Percentiles rank a stretch among this genome's conserved stretches.
phyloP scores from a whole-genome alignment of 2,797 vertebrate genomes.

The Eulemur mongoz region DNA sequence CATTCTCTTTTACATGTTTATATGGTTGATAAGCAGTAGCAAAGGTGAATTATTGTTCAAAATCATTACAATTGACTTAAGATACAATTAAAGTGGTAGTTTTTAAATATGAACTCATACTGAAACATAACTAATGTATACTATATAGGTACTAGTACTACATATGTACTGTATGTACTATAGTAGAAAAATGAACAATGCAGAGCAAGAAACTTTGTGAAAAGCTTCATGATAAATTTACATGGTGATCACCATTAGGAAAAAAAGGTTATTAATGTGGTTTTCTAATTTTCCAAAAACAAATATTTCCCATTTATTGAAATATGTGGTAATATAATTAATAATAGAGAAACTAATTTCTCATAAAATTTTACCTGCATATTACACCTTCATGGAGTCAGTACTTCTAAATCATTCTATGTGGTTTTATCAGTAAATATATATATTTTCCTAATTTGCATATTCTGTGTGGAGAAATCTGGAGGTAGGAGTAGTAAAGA shows the following conservation, averaged over 20 bases:
- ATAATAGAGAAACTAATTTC: neutral
- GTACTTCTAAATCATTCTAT: neutral
- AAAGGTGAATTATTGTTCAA: constrained; percentile 31
- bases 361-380: neutral
- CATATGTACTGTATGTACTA: neutral
- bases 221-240: constrained; percentile 43
- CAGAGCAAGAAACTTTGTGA: neutral
- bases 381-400: neutral
- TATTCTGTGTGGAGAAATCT: neutral
- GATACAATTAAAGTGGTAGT: neutral
- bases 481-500: neutral
- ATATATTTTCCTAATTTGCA: neutral
- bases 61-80: constrained; percentile 27
- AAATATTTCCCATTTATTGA: neutral
- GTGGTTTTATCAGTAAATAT: neutral
- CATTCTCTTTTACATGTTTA: neutral
- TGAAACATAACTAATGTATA: constrained; percentile 16
- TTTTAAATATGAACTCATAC: constrained; percentile 22
- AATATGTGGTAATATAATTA: neutral
- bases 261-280: neutral
- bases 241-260: constrained; percentile 8
- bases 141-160: neutral
- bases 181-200: constrained; percentile 27
- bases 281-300: constrained; percentile 47
- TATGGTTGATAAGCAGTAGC: constrained; percentile 3